Evolutionary conservation across 2,888 invertebrate genomes (phyloP).

Genomic region (Harmothoe impar): DNA sequence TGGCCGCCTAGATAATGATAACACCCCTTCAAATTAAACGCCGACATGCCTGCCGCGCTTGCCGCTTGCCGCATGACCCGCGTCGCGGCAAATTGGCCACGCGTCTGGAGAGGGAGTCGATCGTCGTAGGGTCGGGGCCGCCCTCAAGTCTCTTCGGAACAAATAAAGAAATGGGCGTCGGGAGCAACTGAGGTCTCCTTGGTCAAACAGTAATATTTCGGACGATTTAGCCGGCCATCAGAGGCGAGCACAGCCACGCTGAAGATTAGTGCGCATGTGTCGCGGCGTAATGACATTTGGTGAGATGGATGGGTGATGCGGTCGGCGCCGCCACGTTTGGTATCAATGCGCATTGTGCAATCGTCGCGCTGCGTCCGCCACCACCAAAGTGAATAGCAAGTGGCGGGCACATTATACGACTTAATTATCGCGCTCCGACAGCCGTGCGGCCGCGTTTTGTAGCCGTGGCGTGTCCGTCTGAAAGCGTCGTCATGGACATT

Average conservation of each 20-base stretch:
- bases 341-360: constrained; percentile 59
- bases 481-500: constrained; percentile 54
- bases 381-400: constrained; percentile 30
- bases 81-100: neutral
- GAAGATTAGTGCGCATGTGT: constrained; percentile 53
- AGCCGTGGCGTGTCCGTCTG: constrained; percentile 14
- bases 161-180: constrained; percentile 44
- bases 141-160: constrained; percentile 15
- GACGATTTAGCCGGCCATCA: constrained; percentile 53
- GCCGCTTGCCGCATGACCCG: constrained; percentile 45
- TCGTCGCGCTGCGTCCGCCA: neutral
- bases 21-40: constrained; percentile 58
- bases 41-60: neutral
- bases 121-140: neutral
- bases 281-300: constrained; percentile 56
- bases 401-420: constrained; percentile 39
- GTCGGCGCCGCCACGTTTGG: constrained; percentile 11
- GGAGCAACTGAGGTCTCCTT: neutral
- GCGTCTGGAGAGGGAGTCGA: neutral
- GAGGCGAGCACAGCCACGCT: neutral
- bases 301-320: constrained; percentile 49
- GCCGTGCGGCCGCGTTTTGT: constrained; percentile 39
- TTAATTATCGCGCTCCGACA: constrained; percentile 27
- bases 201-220: constrained; percentile 53
- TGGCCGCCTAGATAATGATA: constrained; percentile 56